Percentiles rank a stretch among this genome's conserved stretches.
These are phyloP conservation scores for Cerastis rubricosa DNA, from an alignment of 2,888 invertebrate species.

Conservation along the genomic window DNA sequence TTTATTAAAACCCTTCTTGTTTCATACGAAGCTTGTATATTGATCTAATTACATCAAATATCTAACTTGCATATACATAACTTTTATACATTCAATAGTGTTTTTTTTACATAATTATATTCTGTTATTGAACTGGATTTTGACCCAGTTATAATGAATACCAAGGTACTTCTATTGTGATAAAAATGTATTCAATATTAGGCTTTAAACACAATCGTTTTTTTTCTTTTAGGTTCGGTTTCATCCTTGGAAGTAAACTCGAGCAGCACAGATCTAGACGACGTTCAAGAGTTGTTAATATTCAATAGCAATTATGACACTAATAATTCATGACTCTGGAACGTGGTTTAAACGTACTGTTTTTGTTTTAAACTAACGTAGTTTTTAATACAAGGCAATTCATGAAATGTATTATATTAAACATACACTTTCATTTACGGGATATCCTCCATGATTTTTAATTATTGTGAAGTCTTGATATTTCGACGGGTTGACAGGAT, in stretches of 20 bases:
- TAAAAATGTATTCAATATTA: constrained; percentile 50
- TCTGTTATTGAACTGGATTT: constrained; percentile 36
- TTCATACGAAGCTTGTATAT: constrained; percentile 89
- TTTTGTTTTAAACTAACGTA: constrained; percentile 4
- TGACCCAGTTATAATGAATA: constrained; percentile 24
- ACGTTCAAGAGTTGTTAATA: not conserved
- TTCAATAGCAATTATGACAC: not conserved
- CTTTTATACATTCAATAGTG: constrained; percentile 75
- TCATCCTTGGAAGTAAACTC: not conserved
- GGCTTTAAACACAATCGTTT: constrained; percentile 47
- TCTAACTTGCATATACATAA: constrained; percentile 83
- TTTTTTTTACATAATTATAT: constrained; percentile 57
- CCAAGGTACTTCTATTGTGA: constrained; percentile 29
- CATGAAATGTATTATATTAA: no score
- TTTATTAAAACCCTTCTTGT: constrained; percentile 88
- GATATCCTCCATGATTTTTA: no score
- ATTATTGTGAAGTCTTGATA: no score
- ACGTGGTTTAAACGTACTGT: not conserved
- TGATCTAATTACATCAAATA: constrained; percentile 88
- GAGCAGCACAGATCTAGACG: not conserved
- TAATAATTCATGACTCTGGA: not conserved
- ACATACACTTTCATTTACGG: no score
- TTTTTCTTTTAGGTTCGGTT: not conserved
- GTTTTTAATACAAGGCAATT: not conserved
- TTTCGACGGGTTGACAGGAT: no score